Evolutionary conservation across 2,888 invertebrate species (phyloP), one percentile per base, ranked within the genome.

Genomic region (Melangyna quadrimaculata): DNA sequence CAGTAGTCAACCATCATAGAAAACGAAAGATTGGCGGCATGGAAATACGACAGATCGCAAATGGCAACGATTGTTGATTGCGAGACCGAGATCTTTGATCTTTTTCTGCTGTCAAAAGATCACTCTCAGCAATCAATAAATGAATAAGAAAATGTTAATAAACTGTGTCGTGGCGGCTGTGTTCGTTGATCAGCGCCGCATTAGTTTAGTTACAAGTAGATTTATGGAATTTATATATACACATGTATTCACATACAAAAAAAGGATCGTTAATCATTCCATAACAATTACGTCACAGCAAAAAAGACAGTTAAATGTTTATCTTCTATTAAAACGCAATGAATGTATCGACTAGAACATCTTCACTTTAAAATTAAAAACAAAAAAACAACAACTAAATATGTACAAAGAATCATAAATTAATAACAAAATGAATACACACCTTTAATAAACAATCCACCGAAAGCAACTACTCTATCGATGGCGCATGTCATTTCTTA

Each of bases 31-130:
- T 51, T 61, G 35, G 27, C 59, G 61, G 43, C 67, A 70, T 45
- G 45, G 40, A 53, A 43, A 32, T 45, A 32, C 57, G 51, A 70
- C 37, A 51, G 69, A 63, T 55, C 61, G 45, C 80, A 78, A 81
- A 78, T 78, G 78, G 59, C 80, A 87, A 75, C 80, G 78, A 78
- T 75, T 84, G 88, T 65, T 88, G 89, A 89, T 89, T 89, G 88
- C 88, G 86, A 80, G 86, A 88, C 88, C 88, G 88, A 89, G 91
- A 90, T 90, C 91, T 90, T 89, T 90, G 90, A 90, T 90, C 90
- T 89, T 87, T 87, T 24, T 63, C 63, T 88, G 87, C 89, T 89
- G 89, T 90, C 90, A 90, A 89, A 88, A 89, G 89, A 89, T 90
- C 89, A 90, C 48, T 43, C 57, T 74, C 65, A 40, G 53, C 72